phyloP scores from a whole-genome alignment of 2,113 vertebrate genomes.

The Protobothrops flavoviridis region DNA sequence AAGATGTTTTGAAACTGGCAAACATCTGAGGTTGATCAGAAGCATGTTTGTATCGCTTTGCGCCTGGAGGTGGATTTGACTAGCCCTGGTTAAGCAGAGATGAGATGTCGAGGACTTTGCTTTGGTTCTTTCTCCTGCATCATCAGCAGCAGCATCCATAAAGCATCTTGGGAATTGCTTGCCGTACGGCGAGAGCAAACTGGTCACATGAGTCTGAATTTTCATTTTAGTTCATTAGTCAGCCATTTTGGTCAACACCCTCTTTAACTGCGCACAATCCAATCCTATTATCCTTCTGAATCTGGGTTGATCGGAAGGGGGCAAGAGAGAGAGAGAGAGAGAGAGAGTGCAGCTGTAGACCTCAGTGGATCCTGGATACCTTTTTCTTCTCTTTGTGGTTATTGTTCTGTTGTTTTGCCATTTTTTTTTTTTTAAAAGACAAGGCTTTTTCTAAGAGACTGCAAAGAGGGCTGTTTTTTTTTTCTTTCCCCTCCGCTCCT shows the following conservation, averaged over 20 bases:
- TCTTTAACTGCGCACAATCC: slow-evolving; percentile 80
- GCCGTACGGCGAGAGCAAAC: slow-evolving; percentile 73
- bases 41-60: not conserved
- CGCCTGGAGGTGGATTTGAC: not conserved
- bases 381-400: slow-evolving; percentile 1
- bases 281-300: slow-evolving; percentile 72
- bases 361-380: slow-evolving; percentile 41
- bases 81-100: slow-evolving; percentile 58
- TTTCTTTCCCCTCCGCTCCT: not conserved
- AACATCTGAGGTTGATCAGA: not conserved
- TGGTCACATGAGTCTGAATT: slow-evolving; percentile 87
- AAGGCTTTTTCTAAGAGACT: not conserved
- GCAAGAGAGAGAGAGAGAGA: slow-evolving; percentile 45
- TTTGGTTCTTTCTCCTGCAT: slow-evolving; percentile 71
- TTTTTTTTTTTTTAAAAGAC: not conserved
- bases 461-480: slow-evolving; percentile 37
- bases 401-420: slow-evolving; percentile 2
- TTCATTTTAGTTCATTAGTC: slow-evolving; percentile 82
- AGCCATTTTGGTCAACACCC: slow-evolving; percentile 99
- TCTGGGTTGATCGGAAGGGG: slow-evolving; percentile 59
- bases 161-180: slow-evolving; percentile 77
- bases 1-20: not conserved
- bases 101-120: slow-evolving; percentile 43
- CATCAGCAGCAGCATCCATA: slow-evolving; percentile 70
- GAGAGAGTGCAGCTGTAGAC: slow-evolving; percentile 46